Evolutionary conservation across 2,888 invertebrate genomes (phyloP), one percentile per base, ranked within the genome.

Genomic region (Tetranychus piercei): DNA sequence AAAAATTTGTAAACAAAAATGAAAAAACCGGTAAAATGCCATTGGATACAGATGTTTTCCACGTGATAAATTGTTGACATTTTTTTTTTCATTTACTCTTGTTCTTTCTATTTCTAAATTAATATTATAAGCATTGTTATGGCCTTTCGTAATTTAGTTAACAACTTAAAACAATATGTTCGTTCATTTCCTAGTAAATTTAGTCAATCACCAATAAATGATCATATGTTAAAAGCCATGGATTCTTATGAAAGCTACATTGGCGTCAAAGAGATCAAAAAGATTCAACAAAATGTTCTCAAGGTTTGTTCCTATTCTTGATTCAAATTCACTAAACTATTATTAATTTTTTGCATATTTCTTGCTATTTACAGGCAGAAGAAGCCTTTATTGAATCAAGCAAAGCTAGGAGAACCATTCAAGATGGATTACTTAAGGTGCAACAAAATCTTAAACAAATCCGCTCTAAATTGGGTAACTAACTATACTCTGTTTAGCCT

Each of bases 391-490:
- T 73, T 9, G 75, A 73, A 9, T 69, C 75, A 18, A 73, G 45
- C 43, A 75, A 73, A 71, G 44, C 43, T 20, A 11, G 75, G 9
- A 43, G 75, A 20, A 8, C 11, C 8, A 55, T 64, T 6, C 75
- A 75, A 45, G 44, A 67, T 43, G 43, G 70, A 20, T 15, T 75
- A 23, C 75, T 70, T 70, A 67, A 34, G 22, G 15, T 73, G 5
- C 75, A 75, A 69, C 22, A 73, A 44, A 44, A 75, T 34, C 23
- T 75, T 23, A 67, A 75, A 75, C 71, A 70, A 71, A 73, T 75
- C 34, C 20, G 75, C 45, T 45, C 44, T 8, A 75, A 75, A 75
- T 55, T 75, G 44, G 75, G 73, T 73, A 69, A 69, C 1, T 11
- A 69, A 11, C 20, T 69, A 20, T 22, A 7, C n/a, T 15, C 20